phyloP scores from a whole-genome alignment of 2,888 invertebrate species.

The Caenorhabditis imperialis region DNA sequence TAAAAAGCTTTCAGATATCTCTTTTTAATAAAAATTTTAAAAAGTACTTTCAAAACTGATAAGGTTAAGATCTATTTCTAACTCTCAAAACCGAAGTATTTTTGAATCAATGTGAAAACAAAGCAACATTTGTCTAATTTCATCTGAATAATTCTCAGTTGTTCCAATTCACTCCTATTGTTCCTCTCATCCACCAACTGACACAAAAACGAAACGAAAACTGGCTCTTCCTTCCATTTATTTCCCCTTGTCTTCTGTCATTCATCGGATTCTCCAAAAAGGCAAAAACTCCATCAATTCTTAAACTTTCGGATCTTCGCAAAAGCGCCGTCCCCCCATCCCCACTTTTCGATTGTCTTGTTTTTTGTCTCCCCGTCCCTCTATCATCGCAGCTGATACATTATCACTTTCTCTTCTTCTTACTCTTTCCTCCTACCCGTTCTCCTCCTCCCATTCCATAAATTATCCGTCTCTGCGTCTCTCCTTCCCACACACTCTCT shows the following conservation, averaged over 20 bases:
- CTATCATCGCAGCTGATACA: conserved; percentile 34
- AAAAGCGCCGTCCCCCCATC: too few relatives aligned
- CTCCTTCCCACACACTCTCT: neutral
- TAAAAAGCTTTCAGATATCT: too few relatives aligned
- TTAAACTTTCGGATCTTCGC: neutral
- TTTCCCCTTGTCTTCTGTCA: neutral
- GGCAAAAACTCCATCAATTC: neutral
- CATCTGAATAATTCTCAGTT: too few relatives aligned
- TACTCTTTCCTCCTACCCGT: conserved; percentile 7
- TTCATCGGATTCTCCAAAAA: neutral
- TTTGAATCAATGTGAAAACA: too few relatives aligned
- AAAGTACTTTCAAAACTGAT: too few relatives aligned
- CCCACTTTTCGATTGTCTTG: neutral
- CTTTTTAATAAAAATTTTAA: too few relatives aligned
- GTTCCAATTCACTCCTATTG: too few relatives aligned
- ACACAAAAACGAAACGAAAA: too few relatives aligned
- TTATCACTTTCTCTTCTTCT: conserved; percentile 24
- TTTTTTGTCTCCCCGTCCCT: neutral
- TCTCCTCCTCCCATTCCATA: conserved; percentile 21
- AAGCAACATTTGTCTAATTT: too few relatives aligned
- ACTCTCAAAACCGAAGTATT: too few relatives aligned
- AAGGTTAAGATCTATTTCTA: too few relatives aligned
- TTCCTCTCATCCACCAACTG: too few relatives aligned
- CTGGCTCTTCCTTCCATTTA: neutral
- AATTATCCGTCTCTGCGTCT: conserved; percentile 32